Base-by-base conservation (phyloP, 2,797 vertebrate genomes). In the Perodicticus potto region DNA sequence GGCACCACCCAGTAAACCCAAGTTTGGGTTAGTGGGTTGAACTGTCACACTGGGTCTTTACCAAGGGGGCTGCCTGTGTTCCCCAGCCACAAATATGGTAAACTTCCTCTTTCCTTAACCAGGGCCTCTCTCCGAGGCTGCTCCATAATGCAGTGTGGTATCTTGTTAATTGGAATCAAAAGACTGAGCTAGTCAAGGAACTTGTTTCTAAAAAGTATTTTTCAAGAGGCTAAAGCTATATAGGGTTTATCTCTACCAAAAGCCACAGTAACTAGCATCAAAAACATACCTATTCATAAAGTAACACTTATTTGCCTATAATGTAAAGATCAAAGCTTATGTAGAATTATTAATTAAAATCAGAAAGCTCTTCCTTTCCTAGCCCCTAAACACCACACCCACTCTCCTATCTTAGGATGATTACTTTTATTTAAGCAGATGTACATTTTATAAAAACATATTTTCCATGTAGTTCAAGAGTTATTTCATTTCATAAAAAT, bases 401-500 rank as follows among this genome's bases (percentile, higher is more conserved):
- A 25, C 5, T 23, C 3, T 78, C 10, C 23, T 63, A 49, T 74
- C 2, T 32, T 3, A 34, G 27, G 8, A 3, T 49, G 19, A 82
- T 16, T 5, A 70, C 59, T 94, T 34, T n/a, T 81, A n/a, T 43
- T 29, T 81, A 49, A 80, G 10, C 12, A 92, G 45, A 65, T 3
- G 5, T 59, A 67, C 0, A 27, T 22, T 57, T 57, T 17, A 67
- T 29, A 55, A 19, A 89, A 90, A 87, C 49, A 3, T 27, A 84
- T 40, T 81, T 82, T 76, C 29, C 19, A 67, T 34, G 67, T 27
- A 37, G 19, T 82, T 84, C 20, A 55, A 84, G 11, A 53, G 2
- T 10, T 40, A 61, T 73, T 77, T 88, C 3, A 57, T 53, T 53
- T 74, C 83, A 86, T 59, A 74, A 78, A 95, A 95, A 63, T 78